These are phyloP conservation scores for Drosophila niveifrons DNA, from an alignment of 2,888 invertebrate genomes.

Conservation along the genomic window DNA sequence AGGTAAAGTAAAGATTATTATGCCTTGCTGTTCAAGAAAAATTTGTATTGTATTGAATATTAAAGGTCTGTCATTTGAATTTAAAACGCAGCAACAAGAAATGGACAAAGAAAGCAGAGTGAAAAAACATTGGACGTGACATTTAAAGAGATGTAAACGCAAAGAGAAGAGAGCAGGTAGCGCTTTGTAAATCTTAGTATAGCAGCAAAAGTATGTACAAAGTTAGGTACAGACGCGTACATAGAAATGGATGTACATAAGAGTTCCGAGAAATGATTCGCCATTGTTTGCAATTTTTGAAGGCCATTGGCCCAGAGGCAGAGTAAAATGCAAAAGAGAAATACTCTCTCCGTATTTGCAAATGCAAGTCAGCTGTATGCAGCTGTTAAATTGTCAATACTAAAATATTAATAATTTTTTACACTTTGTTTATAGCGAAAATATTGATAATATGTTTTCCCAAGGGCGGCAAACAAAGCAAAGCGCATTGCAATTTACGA, in stretches of 20 bases:
- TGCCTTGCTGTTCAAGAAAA: not conserved
- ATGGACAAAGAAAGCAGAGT: constrained; percentile 11
- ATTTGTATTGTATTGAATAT: not conserved
- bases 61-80: not conserved
- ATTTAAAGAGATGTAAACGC: not conserved
- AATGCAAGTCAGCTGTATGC: not conserved
- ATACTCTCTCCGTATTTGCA: constrained; percentile 6
- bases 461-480: constrained; percentile 11
- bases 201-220: not conserved
- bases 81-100: not conserved
- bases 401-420: not conserved
- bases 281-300: constrained; percentile 50
- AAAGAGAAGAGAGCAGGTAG: constrained; percentile 1
- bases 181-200: not conserved
- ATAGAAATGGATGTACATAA: constrained; percentile 9
- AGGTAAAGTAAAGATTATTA: not conserved
- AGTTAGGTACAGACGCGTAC: not conserved
- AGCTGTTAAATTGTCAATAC: not conserved
- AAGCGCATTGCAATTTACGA: constrained; percentile 16
- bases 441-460: not conserved
- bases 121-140: not conserved
- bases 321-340: not conserved
- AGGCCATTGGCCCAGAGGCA: constrained; percentile 31
- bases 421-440: constrained; percentile 1
- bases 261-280: constrained; percentile 33